Percentiles rank a stretch among this genome's conserved stretches.
phyloP scores from a whole-genome alignment of 2,797 vertebrate species.

The Amniataba percoides region DNA sequence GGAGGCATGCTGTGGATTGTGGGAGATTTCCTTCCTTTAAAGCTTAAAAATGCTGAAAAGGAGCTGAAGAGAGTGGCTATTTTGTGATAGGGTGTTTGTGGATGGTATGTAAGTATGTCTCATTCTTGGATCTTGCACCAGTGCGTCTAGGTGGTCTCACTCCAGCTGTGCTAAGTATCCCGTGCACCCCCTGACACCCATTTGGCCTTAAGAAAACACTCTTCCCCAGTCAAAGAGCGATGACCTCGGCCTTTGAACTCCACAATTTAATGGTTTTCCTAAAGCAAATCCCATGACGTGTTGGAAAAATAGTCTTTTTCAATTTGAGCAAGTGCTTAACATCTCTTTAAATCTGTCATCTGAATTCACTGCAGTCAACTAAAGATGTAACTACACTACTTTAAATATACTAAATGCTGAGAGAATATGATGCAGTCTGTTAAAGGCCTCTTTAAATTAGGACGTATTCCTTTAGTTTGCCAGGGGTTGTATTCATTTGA shows the following conservation, averaged over 20 bases:
- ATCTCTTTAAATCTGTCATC: neutral
- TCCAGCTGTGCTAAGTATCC: slow-evolving; percentile 72
- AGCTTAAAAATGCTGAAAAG: slow-evolving; percentile 13
- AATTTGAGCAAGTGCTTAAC: neutral
- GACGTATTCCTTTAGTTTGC: slow-evolving; percentile 19
- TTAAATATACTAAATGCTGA: neutral
- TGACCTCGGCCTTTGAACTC: slow-evolving; percentile 72
- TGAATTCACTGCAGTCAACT: slow-evolving; percentile 12
- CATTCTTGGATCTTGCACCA: slow-evolving; percentile 4
- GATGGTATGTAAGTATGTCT: neutral
- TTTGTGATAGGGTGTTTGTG: neutral
- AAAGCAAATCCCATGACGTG: slow-evolving; percentile 46
- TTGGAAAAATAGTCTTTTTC: slow-evolving; percentile 9
- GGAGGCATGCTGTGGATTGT: slow-evolving; percentile 25
- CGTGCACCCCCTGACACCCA: slow-evolving; percentile 68
- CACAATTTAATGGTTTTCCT: slow-evolving; percentile 67
- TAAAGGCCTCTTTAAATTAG: neutral
- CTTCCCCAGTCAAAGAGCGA: slow-evolving; percentile 57
- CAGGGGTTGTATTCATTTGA: slow-evolving; percentile 47
- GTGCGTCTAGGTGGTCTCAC: slow-evolving; percentile 62
- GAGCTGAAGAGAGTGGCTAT: slow-evolving; percentile 6
- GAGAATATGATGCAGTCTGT: slow-evolving; percentile 11
- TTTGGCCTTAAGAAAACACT: slow-evolving; percentile 79
- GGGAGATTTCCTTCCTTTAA: slow-evolving; percentile 6
- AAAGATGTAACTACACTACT: neutral